Evolutionary conservation across 2,888 invertebrate species (phyloP).

Genomic region (Acanthacorydalis orientalis): DNA sequence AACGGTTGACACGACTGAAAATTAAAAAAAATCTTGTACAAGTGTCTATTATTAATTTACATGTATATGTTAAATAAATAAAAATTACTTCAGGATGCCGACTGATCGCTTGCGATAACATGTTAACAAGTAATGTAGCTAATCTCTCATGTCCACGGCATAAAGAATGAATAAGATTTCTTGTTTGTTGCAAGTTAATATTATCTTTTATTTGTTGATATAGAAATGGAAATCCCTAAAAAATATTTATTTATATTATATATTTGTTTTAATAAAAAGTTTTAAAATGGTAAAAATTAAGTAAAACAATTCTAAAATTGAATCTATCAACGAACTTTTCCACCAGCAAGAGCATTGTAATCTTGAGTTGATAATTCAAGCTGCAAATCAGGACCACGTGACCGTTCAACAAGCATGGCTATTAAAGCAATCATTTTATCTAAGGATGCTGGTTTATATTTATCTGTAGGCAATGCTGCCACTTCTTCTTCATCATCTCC

Average conservation of each 20-base stretch:
- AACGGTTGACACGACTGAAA: slow-evolving; percentile 69
- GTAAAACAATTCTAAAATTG: not conserved
- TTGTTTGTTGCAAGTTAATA: slow-evolving; percentile 80
- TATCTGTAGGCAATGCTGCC: slow-evolving; percentile 45
- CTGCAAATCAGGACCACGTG: slow-evolving; percentile 57
- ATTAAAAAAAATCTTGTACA: slow-evolving; percentile 9
- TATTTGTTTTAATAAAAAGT: slow-evolving; percentile 4
- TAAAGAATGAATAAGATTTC: slow-evolving; percentile 78
- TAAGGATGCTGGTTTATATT: slow-evolving; percentile 75
- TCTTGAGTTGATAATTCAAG: slow-evolving; percentile 63
- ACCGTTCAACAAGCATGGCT: slow-evolving; percentile 75
- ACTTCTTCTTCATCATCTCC: slow-evolving; percentile 54
- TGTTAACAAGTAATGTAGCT: slow-evolving; percentile 73
- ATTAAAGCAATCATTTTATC: slow-evolving; percentile 92
- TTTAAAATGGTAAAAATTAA: slow-evolving; percentile 15
- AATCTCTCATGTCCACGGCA: slow-evolving; percentile 82
- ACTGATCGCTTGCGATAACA: slow-evolving; percentile 81
- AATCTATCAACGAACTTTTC: slow-evolving; percentile 42
- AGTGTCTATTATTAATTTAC: not conserved
- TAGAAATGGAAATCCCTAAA: slow-evolving; percentile 77
- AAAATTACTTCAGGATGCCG: slow-evolving; percentile 67
- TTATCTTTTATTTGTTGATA: slow-evolving; percentile 91
- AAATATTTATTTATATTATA: slow-evolving; percentile 11
- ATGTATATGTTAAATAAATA: not conserved
- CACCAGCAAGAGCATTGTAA: slow-evolving; percentile 66